Percentiles rank a stretch among this genome's conserved stretches.
phyloP scores from a whole-genome alignment of 2,888 invertebrate species.

The Uropetala carovei region DNA sequence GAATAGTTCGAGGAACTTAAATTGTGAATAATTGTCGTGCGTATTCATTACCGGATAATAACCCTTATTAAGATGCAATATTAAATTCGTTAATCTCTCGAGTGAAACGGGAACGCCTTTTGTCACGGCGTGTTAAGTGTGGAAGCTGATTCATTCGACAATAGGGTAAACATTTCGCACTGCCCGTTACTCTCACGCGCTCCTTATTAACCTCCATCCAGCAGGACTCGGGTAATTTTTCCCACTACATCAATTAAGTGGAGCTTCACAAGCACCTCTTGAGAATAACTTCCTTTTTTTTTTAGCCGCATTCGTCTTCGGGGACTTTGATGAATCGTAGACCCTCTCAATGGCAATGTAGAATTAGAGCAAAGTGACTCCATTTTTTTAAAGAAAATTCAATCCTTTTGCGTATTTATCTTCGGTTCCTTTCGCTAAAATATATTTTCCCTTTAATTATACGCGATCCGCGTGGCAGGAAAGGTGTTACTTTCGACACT shows the following conservation, averaged over 20 bases:
- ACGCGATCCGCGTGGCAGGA: neutral
- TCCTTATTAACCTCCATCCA: constrained; percentile 46
- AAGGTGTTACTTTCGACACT: neutral
- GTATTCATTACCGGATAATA: neutral
- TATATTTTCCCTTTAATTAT: neutral
- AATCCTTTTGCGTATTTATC: neutral
- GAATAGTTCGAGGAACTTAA: too few relatives aligned
- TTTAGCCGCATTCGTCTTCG: neutral
- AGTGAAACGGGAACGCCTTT: neutral
- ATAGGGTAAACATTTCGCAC: constrained; percentile 37
- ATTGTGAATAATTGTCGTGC: too few relatives aligned
- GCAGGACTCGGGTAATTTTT: constrained; percentile 26
- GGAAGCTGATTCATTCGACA: constrained; percentile 9
- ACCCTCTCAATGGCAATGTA: neutral
- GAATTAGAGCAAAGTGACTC: neutral
- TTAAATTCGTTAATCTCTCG: neutral
- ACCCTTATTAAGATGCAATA: neutral
- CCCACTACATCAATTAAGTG: constrained; percentile 47
- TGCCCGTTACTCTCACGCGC: constrained; percentile 41
- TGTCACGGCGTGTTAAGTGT: neutral
- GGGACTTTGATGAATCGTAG: neutral
- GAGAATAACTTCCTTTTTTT: constrained; percentile 45
- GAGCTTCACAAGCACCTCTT: constrained; percentile 30
- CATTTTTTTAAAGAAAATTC: neutral
- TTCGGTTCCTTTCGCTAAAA: neutral